Base-by-base conservation (phyloP, 2,888 invertebrate species). In the Tanytarsus gracilentus region DNA sequence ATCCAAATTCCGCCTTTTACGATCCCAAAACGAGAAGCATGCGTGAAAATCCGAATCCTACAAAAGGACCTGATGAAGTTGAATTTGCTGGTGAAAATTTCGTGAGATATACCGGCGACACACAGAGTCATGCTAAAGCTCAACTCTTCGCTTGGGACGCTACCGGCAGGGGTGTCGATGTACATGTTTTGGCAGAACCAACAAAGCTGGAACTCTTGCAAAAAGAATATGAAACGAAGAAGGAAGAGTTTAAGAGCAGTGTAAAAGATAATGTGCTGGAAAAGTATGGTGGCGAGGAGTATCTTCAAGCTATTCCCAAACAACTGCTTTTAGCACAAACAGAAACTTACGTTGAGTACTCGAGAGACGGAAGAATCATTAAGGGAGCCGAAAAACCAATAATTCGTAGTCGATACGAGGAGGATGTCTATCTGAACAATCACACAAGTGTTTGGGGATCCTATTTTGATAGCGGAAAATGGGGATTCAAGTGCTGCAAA, bases 81-180 rank as follows among this genome's bases (percentile, higher is more conserved):
- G 87, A 88, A 67, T 98, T 93, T 76, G 82, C 86, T 18, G 99
- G 99, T 26, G 99, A 99, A 76, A 99, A 99, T 76, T 95, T 94
- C 76, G 89, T 88, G 1, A 82, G 98, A 2, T 93, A 90, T 72
- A 85, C 90, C 36, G 99, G 99, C 9, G 98, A 98, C 75, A 97
- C 98, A 1, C 79, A 82, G 39, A 80, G 84, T 62, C 97, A 98
- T 74, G 90, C 94, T 1, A 83, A 83, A 11, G 91, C 94, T 14
- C 97, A 98, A 71, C 71, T 94, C 69, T 98, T 98, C 79, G 96
- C 97, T 3, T 98, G 98, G 97, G 95, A 97, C 69, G 96, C 96
- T 3, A 88, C 90, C 69, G 87, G 90, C 61, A 83, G 86, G 66
- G 95, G 96, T 3, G 87, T 96, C 0, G 95, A 96, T 75, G 93